These are phyloP conservation scores for Etia nguti DNA, from an alignment of 2,113 vertebrate genomes.

Conservation along the genomic window DNA sequence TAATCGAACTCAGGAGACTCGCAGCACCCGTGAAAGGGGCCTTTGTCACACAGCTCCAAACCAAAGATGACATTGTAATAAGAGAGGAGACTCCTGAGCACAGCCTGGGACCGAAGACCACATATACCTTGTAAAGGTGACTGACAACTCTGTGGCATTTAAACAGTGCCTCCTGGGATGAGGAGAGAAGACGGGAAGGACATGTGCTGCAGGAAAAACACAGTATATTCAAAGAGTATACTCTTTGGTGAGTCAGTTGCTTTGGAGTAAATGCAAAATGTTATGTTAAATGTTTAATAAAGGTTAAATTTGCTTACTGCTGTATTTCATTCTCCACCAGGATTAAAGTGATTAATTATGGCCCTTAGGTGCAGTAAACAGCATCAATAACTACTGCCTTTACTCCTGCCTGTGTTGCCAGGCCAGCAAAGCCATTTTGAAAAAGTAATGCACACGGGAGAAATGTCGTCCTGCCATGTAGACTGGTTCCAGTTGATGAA, in stretches of 20 bases:
- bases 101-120: conserved; percentile 2
- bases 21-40: conserved; percentile 35
- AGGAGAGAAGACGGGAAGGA: not conserved
- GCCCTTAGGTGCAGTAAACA: not conserved
- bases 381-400: not conserved
- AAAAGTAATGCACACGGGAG: not conserved
- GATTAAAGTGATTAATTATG: not conserved
- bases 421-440: not conserved
- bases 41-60: conserved; percentile 55
- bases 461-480: not conserved
- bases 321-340: not conserved
- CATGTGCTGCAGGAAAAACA: not conserved
- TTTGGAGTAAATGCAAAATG: not conserved
- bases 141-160: conserved; percentile 42
- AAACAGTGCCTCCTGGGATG: conserved; percentile 27
- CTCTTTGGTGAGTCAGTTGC: not conserved
- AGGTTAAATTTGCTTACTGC: not conserved
- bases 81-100: conserved; percentile 37
- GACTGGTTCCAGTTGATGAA: conserved; percentile 34
- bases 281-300: not conserved
- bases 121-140: conserved; percentile 32
- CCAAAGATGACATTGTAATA: conserved; percentile 60
- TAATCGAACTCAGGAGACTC: conserved; percentile 68
- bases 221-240: not conserved
- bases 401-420: not conserved